Percentiles rank a stretch among this genome's conserved stretches.
These are phyloP conservation scores for Ictidomys tridecemlineatus DNA, from an alignment of 2,113 vertebrate genomes.

Conservation along the genomic window DNA sequence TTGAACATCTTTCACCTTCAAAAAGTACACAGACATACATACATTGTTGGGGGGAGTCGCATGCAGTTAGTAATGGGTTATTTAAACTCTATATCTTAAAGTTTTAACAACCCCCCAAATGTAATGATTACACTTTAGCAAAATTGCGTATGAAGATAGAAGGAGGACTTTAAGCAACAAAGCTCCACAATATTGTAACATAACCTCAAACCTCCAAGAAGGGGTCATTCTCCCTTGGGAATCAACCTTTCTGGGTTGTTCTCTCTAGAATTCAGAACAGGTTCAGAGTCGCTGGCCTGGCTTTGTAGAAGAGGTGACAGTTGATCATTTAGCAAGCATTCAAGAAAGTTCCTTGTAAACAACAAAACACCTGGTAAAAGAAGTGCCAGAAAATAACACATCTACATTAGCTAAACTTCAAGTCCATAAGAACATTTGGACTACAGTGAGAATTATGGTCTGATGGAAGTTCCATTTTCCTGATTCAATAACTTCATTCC, in stretches of 20 bases:
- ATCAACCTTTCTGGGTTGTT: slow-evolving; percentile 38
- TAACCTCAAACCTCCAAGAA: slow-evolving; percentile 52
- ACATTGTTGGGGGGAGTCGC: slow-evolving; percentile 48
- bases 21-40: slow-evolving; percentile 65
- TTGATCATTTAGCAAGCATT: not conserved
- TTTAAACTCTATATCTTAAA: not conserved
- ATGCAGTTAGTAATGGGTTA: slow-evolving; percentile 61
- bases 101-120: slow-evolving; percentile 20
- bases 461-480: not conserved
- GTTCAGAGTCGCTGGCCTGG: not conserved
- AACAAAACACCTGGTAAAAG: slow-evolving; percentile 31
- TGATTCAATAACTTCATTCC: not conserved
- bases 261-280: slow-evolving; percentile 48
- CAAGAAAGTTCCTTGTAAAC: slow-evolving; percentile 50
- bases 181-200: slow-evolving; percentile 87
- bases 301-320: not conserved
- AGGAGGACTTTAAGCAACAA: slow-evolving; percentile 84
- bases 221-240: slow-evolving; percentile 50
- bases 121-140: slow-evolving; percentile 16
- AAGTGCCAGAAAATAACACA: not conserved
- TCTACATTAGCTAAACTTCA: not conserved
- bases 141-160: slow-evolving; percentile 42
- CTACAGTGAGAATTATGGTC: not conserved
- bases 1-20: slow-evolving; percentile 70
- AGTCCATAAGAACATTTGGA: not conserved